Conservation (phyloP, 37 sponge, comb jelly and placozoan species). For the Dysidea cf. avara region DNA sequence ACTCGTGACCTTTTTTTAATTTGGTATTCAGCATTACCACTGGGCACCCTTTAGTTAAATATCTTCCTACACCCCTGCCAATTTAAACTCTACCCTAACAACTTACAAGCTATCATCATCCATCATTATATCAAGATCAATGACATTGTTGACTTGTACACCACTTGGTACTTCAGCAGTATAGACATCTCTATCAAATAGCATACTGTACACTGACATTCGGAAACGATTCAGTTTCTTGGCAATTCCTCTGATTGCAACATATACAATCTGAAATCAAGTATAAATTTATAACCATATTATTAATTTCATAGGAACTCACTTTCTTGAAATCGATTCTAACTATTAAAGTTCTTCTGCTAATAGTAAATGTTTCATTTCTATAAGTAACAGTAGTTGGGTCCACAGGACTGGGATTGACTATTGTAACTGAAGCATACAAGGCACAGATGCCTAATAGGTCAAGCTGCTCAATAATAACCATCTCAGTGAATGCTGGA, state of each 20-base stretch:
- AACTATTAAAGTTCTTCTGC: not conserved
- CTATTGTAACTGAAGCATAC: constrained; percentile 68
- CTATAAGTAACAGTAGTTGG: constrained; percentile 28
- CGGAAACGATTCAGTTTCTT: constrained; percentile 48
- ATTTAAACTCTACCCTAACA: too few species aligned
- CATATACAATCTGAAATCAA: constrained; percentile 55
- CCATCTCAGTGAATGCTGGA: constrained; percentile 52
- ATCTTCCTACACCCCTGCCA: too few species aligned
- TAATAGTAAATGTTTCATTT: constrained; percentile 38
- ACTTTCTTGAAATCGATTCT: too few species aligned
- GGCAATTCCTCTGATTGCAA: constrained; percentile 48
- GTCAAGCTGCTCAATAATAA: constrained; percentile 86
- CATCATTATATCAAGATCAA: too few species aligned
- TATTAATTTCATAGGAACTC: too few species aligned
- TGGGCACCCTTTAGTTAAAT: too few species aligned
- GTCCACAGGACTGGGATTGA: constrained; percentile 82
- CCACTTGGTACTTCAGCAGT: constrained; percentile 30
- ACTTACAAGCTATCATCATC: too few species aligned
- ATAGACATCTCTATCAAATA: constrained; percentile 58
- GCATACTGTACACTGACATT: constrained; percentile 66
- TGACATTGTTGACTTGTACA: not conserved
- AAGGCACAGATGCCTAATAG: constrained; percentile 59
- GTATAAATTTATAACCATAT: not conserved
- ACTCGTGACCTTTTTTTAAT: too few species aligned
- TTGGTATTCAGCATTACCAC: too few species aligned